Base-by-base conservation (phyloP, 2,113 vertebrate species). In the Chloebia gouldiae region DNA sequence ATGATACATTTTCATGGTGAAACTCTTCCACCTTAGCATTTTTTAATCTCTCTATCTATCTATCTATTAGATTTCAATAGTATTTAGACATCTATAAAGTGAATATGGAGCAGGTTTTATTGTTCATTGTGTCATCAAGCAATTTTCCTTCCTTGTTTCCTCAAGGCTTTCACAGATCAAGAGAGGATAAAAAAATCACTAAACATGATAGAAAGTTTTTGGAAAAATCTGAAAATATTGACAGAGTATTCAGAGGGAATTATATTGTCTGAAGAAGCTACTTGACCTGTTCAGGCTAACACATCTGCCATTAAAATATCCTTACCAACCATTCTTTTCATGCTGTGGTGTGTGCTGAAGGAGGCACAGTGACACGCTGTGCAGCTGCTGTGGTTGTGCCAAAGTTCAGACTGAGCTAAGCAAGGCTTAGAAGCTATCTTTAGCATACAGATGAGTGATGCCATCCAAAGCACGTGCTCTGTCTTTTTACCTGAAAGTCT, bases 401-500 rank as follows among this genome's bases (percentile, higher is more conserved):
- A 89, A 80, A 81, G 86, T 51, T 81, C 65, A 50, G 59, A 6
- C 63, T 70, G 88, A 83, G 87, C 42, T 95, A 35, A 93, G 56
- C 0, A 0, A 88, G 76, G 72, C 61, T 70, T 35, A 51, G 86
- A 37, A 65, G 65, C 65, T 92, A 15, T 90, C 68, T 94, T 77
- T 71, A 93, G 94, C 71, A 49, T 64, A n/a, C 86, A 91, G 78
- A 85, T 85, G 86, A 90, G 73, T 35, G 72, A 88, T 57, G 54
- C 31, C 69, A 33, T 57, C 83, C 81, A 24, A 21, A 72, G 56
- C 15, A 37, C 2, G 33, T 6, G 7, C 53, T 68, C 15, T 31
- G n/a, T 45, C 61, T 85, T 92, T 72, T 50, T 87, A 82, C 88
- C 82, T 95, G 92, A 78, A 88, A 86, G 68, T 45, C 50, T 24